A percentile compares a stretch with the other conserved stretches of the same genome.
These are phyloP conservation scores for Myotis vivesi DNA, from an alignment of 2,797 vertebrate genomes.

Conservation along the genomic window DNA sequence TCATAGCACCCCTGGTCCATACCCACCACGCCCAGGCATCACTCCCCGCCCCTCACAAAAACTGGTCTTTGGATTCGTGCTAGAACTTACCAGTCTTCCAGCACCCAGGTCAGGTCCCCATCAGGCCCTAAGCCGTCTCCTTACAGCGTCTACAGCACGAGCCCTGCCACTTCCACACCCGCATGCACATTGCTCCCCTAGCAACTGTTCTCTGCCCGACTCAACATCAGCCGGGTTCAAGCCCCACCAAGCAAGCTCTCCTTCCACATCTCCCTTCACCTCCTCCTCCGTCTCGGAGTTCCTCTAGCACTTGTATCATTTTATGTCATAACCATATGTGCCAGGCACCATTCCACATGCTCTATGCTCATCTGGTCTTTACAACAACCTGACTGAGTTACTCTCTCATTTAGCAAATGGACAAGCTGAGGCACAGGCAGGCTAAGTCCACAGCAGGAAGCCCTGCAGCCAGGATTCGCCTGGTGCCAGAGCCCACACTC, in stretches of 20 bases:
- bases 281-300: neutral
- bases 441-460: neutral
- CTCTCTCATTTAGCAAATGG: neutral
- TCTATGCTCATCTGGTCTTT: neutral
- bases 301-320: neutral
- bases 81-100: neutral
- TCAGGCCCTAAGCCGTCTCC: neutral
- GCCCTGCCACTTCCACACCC: neutral
- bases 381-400: neutral
- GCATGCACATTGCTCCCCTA: neutral
- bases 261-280: neutral
- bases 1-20: too few relatives aligned
- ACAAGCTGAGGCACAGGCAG: neutral
- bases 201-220: neutral
- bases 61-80: neutral
- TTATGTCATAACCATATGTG: neutral
- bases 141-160: neutral
- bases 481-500: neutral
- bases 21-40: too few relatives aligned
- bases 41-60: neutral
- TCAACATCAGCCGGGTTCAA: neutral
- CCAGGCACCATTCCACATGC: neutral
- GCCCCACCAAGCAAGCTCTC: neutral
- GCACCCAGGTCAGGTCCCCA: neutral
- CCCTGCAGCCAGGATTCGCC: neutral